phyloP scores from a whole-genome alignment of 1,140 invertebrate genomes.

The Tetragnatha versicolor region DNA sequence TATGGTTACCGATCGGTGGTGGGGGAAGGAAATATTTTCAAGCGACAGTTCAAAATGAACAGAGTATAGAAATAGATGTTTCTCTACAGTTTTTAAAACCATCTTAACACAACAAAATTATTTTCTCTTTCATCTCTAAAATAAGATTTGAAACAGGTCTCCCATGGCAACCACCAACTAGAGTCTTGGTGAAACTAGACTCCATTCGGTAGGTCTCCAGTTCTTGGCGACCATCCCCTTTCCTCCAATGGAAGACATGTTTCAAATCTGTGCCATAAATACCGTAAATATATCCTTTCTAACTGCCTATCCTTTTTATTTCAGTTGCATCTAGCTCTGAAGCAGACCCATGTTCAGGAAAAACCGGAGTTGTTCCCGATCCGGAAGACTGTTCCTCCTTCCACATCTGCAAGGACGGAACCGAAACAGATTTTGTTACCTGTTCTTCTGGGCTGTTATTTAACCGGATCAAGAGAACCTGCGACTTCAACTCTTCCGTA shows the following conservation, averaged over 20 bases:
- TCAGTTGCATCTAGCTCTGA: not conserved
- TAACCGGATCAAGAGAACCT: slow-evolving; percentile 24
- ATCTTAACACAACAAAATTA: no score
- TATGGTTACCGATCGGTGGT: no score
- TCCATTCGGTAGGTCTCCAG: no score
- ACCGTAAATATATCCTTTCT: not conserved
- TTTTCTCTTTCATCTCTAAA: no score
- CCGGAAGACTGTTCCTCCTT: slow-evolving; percentile 52
- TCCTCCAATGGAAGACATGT: not conserved
- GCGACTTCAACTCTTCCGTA: slow-evolving; percentile 30
- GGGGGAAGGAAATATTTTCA: no score
- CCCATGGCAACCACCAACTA: no score
- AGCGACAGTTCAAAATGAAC: no score
- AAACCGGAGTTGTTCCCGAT: not conserved
- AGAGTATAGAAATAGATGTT: no score
- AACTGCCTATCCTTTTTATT: not conserved
- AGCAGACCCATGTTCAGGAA: not conserved
- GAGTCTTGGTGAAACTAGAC: no score
- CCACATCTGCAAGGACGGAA: slow-evolving; percentile 15
- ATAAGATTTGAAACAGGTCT: no score
- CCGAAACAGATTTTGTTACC: not conserved
- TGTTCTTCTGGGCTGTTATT: slow-evolving; percentile 43
- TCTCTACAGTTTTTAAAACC: no score
- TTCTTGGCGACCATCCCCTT: not conserved
- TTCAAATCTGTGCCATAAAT: not conserved